These are phyloP conservation scores for Anolis apletophallus DNA, from an alignment of 2,797 vertebrate genomes.

Conservation along the genomic window DNA sequence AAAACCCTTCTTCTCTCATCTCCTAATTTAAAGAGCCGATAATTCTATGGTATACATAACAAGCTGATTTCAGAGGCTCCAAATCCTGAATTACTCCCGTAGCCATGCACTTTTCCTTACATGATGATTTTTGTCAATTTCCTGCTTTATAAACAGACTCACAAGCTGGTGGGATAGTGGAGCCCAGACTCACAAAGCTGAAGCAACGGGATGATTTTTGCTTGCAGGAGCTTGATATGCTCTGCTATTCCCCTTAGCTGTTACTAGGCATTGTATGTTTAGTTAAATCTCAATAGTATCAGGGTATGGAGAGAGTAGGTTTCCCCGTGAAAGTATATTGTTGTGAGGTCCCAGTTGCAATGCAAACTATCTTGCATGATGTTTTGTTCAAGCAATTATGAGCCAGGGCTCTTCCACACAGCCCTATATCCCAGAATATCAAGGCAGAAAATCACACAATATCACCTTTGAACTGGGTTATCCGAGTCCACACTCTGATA, in stretches of 20 bases:
- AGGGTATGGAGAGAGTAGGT: too few species aligned
- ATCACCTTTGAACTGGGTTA: too few species aligned
- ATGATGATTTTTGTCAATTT: background rate
- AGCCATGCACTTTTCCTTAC: background rate
- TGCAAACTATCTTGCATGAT: background rate
- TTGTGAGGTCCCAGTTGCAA: background rate
- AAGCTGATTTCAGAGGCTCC: background rate
- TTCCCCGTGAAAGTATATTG: background rate
- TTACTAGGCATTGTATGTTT: too few species aligned
- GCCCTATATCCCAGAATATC: too few species aligned
- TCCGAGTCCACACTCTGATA: too few species aligned
- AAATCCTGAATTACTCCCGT: background rate
- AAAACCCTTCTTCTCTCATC: slow-evolving; percentile 30
- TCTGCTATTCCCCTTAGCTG: too few species aligned
- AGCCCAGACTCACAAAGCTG: background rate
- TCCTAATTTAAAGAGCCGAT: background rate
- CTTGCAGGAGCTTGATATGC: too few species aligned
- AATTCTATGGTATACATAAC: background rate
- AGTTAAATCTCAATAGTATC: too few species aligned
- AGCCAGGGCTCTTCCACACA: too few species aligned
- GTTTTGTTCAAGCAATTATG: background rate
- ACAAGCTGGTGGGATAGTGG: background rate
- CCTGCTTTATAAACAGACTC: background rate
- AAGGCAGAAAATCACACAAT: too few species aligned
- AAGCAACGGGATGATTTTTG: too few species aligned